Evolutionary conservation across 2,113 vertebrate genomes (phyloP), one percentile per base, ranked within the genome.

Genomic region (Neotoma lepida): DNA sequence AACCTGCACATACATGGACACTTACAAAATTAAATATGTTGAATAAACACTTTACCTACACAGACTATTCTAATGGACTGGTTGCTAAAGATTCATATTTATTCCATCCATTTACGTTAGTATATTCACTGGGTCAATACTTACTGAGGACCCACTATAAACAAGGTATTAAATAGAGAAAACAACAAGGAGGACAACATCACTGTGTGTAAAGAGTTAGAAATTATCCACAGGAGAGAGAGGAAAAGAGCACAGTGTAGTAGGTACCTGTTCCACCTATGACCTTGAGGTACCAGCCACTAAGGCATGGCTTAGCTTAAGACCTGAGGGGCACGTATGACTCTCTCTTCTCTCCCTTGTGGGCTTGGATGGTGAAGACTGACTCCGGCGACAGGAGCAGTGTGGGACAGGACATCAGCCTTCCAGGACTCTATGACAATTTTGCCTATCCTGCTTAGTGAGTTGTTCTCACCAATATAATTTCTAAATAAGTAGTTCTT

Each of bases 1-100:
- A 58, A 14, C 22, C 35, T 81, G n/a, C 12, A 41, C 35, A 58
- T 14, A 9, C 49, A 80, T 54, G 49, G n/a, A 80, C 33, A n/a
- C 12, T 39, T 39, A 58, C 5, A 58, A 58, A 61, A 14, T 58
- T 58, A 39, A 56, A 56, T 56, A 81, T 81, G 54, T 51, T 68
- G 63, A 92, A 73, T 74, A 87, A 82, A 92, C 73, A 63, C 4
- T 41, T 33, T 88, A 88, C 54, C 63, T 92, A 92, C 76, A 94
- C 35, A 85, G 28, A 71, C 46, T 85, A 76, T 74, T 96, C 56
- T 68, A n/a, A 74, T 74, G 30, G 86, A 26, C 58, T 85, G 61
- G 68, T 73, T 88, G 82, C 70, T 85, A 80, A 13, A 61, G 33
- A 39, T 54, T 94, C 41, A 28, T 85, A 88, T 80, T 90, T 66